These are phyloP conservation scores for Mamestra configurata DNA, from an alignment of 1,140 invertebrate species.

Conservation along the genomic window DNA sequence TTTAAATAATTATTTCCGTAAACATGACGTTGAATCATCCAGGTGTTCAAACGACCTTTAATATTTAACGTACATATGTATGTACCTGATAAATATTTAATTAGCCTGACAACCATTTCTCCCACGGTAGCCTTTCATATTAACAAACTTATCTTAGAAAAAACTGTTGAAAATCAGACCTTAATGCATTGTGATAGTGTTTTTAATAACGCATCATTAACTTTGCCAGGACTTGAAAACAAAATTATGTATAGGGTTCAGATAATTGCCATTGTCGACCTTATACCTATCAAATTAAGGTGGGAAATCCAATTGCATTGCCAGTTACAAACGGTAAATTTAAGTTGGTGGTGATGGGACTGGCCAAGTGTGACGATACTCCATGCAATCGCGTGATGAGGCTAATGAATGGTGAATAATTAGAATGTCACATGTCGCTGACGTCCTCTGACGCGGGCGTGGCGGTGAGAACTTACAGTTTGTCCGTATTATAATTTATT, in stretches of 20 bases:
- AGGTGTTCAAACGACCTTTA: constrained; percentile 76
- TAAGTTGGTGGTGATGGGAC: constrained; percentile 51
- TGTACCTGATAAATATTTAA: constrained; percentile 79
- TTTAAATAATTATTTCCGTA: constrained; percentile 13
- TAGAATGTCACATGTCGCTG: constrained; percentile 77
- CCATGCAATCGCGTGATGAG: constrained; percentile 79
- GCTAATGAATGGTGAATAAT: constrained; percentile 77
- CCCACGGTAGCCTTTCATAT: constrained; percentile 74
- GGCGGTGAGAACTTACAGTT: constrained; percentile 66
- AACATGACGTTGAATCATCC: constrained; percentile 61
- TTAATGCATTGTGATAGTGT: constrained; percentile 24
- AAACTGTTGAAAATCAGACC: constrained; percentile 40
- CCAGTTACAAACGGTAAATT: background rate
- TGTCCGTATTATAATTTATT: constrained; percentile 52
- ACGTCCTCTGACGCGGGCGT: constrained; percentile 63
- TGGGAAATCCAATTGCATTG: constrained; percentile 42
- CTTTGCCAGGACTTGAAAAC: constrained; percentile 46
- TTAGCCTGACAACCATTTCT: constrained; percentile 72
- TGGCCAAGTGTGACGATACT: constrained; percentile 71
- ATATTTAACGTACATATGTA: constrained; percentile 52
- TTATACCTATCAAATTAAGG: constrained; percentile 48
- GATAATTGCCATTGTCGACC: constrained; percentile 1
- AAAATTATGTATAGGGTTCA: background rate
- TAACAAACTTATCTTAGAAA: constrained; percentile 22
- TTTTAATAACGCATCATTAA: constrained; percentile 34